Evolutionary conservation across 2,888 invertebrate genomes (phyloP).

Genomic region (Noctuana brunneofusca): DNA sequence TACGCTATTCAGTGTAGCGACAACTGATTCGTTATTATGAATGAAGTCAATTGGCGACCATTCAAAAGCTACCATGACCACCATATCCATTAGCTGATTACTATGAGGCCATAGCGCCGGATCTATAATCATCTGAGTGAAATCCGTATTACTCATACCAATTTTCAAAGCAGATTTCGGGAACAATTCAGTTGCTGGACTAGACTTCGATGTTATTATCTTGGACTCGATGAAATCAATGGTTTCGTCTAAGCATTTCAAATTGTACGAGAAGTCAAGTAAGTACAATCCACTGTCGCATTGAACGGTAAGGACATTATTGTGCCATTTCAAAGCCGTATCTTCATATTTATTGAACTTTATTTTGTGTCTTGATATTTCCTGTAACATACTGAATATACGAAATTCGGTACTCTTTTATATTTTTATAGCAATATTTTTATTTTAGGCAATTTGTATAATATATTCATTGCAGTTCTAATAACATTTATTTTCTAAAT

Average conservation of each 20-base stretch:
- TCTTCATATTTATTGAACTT: conserved; percentile 56
- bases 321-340: conserved; percentile 53
- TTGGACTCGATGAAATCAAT: conserved; percentile 55
- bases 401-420: not conserved
- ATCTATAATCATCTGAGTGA: conserved; percentile 62
- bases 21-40: conserved; percentile 47
- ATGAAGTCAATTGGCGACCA: conserved; percentile 62
- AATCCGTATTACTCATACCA: conserved; percentile 56
- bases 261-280: conserved; percentile 57
- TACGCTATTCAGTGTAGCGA: conserved; percentile 65
- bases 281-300: conserved; percentile 60
- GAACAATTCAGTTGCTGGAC: conserved; percentile 56
- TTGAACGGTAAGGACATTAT: conserved; percentile 54
- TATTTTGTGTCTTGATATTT: conserved; percentile 56
- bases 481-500: too few species aligned
- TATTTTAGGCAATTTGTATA: too few species aligned
- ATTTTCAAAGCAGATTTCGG: conserved; percentile 47
- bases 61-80: conserved; percentile 48
- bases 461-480: too few species aligned
- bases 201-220: conserved; percentile 52
- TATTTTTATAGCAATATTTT: too few species aligned
- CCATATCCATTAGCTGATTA: conserved; percentile 56
- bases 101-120: conserved; percentile 68
- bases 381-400: conserved; percentile 45
- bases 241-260: conserved; percentile 59